phyloP scores from a whole-genome alignment of 1,140 invertebrate species.

The Hestina assimilis region DNA sequence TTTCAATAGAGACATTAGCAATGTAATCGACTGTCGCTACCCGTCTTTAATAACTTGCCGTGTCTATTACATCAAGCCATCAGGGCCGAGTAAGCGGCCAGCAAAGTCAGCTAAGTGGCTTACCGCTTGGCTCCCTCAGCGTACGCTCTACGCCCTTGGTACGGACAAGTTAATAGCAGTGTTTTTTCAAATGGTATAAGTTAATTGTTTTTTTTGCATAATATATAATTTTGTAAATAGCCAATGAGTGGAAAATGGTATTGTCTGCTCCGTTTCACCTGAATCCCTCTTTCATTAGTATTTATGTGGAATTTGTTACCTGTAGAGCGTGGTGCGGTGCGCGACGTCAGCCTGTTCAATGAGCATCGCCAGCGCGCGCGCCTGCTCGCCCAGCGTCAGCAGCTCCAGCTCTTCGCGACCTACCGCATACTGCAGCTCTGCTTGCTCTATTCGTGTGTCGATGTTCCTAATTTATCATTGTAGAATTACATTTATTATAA shows the following conservation, averaged over 20 bases:
- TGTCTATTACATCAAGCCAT: too few relatives aligned
- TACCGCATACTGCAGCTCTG: constrained; percentile 92
- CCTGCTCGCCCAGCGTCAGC: constrained; percentile 90
- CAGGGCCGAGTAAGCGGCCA: too few relatives aligned
- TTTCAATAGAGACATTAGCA: constrained; percentile 8
- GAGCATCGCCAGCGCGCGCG: constrained; percentile 86
- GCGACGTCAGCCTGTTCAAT: constrained; percentile 84
- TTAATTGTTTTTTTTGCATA: too few relatives aligned
- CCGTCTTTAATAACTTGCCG: neutral
- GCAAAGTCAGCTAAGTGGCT: too few relatives aligned
- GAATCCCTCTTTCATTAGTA: neutral
- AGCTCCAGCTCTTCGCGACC: constrained; percentile 92
- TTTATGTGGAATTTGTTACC: constrained; percentile 62
- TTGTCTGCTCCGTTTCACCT: too few relatives aligned
- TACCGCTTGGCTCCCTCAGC: too few relatives aligned
- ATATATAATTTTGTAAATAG: too few relatives aligned
- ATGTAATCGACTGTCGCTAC: neutral
- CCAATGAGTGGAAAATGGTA: too few relatives aligned
- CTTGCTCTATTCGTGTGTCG: constrained; percentile 92
- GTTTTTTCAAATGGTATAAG: neutral
- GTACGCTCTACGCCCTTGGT: too few relatives aligned
- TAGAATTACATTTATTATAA: too few relatives aligned
- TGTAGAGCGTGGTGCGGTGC: constrained; percentile 80
- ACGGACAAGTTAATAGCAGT: too few relatives aligned
- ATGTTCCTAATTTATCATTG: too few relatives aligned